Evolutionary conservation across 2,888 invertebrate genomes (phyloP).

Genomic region (Drosophila yooni): DNA sequence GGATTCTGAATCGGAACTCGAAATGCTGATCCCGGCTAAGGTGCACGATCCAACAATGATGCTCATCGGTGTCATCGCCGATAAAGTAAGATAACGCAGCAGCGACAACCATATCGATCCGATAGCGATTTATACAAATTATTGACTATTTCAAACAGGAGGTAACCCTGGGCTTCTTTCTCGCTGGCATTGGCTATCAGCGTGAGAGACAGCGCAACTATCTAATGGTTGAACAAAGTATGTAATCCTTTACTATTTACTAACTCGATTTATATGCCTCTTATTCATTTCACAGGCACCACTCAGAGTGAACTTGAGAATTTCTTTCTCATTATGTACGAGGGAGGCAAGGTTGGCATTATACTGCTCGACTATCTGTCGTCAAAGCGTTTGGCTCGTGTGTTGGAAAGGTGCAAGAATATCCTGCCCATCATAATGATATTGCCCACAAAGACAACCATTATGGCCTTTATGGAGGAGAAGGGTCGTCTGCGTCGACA

Average conservation of each 20-base stretch:
- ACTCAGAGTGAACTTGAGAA: constrained; percentile 39
- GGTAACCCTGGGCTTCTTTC: constrained; percentile 55
- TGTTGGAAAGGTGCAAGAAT: constrained; percentile 40
- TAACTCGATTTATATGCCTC: not conserved
- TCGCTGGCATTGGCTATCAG: constrained; percentile 62
- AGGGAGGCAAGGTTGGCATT: constrained; percentile 46
- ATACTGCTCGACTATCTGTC: constrained; percentile 56
- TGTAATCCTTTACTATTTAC: not conserved
- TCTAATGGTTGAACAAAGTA: constrained; percentile 52
- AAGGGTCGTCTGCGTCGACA: constrained; percentile 54
- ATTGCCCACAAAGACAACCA: constrained; percentile 49
- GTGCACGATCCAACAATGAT: constrained; percentile 35
- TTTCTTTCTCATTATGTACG: constrained; percentile 44
- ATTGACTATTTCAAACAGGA: constrained; percentile 37
- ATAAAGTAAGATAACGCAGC: constrained; percentile 37
- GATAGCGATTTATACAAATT: not conserved
- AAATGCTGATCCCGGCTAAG: not conserved
- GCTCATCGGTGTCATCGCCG: constrained; percentile 55
- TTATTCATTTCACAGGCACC: constrained; percentile 27
- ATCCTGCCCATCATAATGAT: constrained; percentile 51
- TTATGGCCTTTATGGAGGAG: constrained; percentile 52
- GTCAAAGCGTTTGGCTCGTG: constrained; percentile 26
- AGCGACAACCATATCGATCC: not conserved
- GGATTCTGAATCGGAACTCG: not conserved
- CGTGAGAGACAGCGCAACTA: constrained; percentile 50